Conservation (phyloP, 2,113 vertebrate species). For the Aldabrachelys gigantea region DNA sequence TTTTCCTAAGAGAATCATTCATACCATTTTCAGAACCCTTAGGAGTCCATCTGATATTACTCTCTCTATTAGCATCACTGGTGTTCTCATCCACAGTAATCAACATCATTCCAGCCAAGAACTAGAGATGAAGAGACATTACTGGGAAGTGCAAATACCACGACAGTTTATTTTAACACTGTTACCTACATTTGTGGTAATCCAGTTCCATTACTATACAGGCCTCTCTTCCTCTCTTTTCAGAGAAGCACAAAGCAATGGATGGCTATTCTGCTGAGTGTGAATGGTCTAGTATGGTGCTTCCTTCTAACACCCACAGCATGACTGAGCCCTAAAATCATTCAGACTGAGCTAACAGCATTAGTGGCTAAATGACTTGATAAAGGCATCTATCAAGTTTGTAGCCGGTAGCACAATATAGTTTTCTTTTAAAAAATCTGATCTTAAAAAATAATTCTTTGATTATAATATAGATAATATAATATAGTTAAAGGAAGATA, state of each 20-base stretch:
- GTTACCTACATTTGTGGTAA: not conserved
- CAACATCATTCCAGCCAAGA: rapidly evolving
- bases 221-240: not conserved
- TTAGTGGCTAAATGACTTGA: not conserved
- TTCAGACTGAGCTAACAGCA: not conserved
- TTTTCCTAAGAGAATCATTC: not conserved
- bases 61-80: not conserved
- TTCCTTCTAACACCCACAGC: rapidly evolving
- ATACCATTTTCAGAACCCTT: rapidly evolving
- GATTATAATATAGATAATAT: not conserved
- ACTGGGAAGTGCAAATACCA: not conserved
- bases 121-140: not conserved
- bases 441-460: not conserved
- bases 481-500: not conserved
- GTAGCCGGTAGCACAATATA: not conserved
- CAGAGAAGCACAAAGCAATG: not conserved
- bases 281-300: no score
- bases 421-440: not conserved
- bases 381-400: not conserved
- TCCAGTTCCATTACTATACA: not conserved
- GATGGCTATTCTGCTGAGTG: no score
- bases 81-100: not conserved
- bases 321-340: not conserved
- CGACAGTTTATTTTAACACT: not conserved
- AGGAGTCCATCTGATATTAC: not conserved